Conservation (phyloP, 2,113 vertebrate genomes). For the Gallinago paraguaiae region DNA sequence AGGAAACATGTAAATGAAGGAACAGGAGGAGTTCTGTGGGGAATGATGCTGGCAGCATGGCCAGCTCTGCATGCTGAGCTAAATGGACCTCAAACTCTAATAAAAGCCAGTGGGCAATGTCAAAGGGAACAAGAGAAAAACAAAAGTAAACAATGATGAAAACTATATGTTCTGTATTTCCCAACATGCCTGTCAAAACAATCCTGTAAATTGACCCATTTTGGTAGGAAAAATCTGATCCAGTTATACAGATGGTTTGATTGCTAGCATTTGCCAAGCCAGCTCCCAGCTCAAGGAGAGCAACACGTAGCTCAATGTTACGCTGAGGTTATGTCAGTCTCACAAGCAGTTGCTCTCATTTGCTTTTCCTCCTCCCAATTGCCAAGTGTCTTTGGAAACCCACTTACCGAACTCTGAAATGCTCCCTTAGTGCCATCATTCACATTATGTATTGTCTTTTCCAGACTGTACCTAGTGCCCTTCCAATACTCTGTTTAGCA, state of each 20-base stretch:
- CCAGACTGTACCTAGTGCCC: conserved; percentile 27
- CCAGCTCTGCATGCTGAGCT: conserved; percentile 6
- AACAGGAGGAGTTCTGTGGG: background rate
- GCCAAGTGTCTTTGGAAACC: conserved; percentile 19
- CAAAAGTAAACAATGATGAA: conserved; percentile 43
- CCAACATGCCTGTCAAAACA: conserved; percentile 55
- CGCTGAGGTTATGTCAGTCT: conserved; percentile 6
- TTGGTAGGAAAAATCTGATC: conserved; percentile 10
- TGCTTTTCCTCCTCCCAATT: background rate
- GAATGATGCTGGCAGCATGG: background rate
- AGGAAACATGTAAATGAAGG: conserved; percentile 26
- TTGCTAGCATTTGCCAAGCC: background rate
- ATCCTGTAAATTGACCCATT: conserved; percentile 25
- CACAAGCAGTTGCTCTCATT: conserved; percentile 32
- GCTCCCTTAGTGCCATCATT: background rate
- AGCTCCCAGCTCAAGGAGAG: conserved; percentile 28
- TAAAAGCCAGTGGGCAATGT: conserved; percentile 8
- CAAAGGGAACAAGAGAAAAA: conserved; percentile 40
- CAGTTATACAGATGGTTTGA: conserved; percentile 48
- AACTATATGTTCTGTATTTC: conserved; percentile 38
- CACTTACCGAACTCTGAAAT: conserved; percentile 8
- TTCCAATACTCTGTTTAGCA: conserved; percentile 40
- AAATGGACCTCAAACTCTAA: conserved; percentile 24
- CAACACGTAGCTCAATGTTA: background rate
- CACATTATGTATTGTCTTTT: conserved; percentile 31